A percentile compares a stretch with the other conserved stretches of the same genome.
Conservation (phyloP, 1,140 invertebrate species). For the Tyrophagus putrescentiae region DNA sequence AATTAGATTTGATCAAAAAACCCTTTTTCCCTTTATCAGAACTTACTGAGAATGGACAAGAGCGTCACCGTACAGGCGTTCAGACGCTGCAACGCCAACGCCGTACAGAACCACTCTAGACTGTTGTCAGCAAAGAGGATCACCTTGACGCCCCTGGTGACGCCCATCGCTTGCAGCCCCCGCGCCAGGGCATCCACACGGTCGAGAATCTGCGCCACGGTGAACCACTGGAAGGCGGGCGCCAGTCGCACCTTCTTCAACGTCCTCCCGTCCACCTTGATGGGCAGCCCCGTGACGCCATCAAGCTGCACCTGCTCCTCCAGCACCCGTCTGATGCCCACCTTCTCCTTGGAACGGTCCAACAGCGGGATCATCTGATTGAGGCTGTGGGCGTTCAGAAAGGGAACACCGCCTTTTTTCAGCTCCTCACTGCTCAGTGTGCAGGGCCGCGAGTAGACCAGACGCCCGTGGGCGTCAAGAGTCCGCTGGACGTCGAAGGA, state of each 20-base stretch:
- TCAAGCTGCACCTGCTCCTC: conserved; percentile 84
- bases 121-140: conserved; percentile 38
- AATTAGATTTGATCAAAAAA: too few relatives aligned
- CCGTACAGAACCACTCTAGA: conserved; percentile 38
- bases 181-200: conserved; percentile 58
- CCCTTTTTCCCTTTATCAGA: too few relatives aligned
- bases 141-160: conserved; percentile 36
- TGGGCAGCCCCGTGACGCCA: conserved; percentile 38
- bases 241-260: conserved; percentile 5
- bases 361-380: conserved; percentile 49
- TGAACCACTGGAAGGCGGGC: conserved; percentile 64
- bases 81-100: conserved; percentile 34
- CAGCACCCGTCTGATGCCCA: conserved; percentile 77
- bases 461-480: not conserved
- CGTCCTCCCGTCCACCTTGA: conserved; percentile 13
- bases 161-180: conserved; percentile 48
- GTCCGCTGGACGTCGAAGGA: not conserved
- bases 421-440: not conserved
- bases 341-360: conserved; percentile 47
- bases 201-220: conserved; percentile 59
- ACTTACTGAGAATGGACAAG: conserved; percentile 17
- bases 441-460: not conserved
- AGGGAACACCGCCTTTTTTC: conserved; percentile 50
- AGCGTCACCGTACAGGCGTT: conserved; percentile 31
- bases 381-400: conserved; percentile 67